These are phyloP conservation scores for Xestia rhomboidea DNA, from an alignment of 2,888 invertebrate genomes.

Conservation along the genomic window DNA sequence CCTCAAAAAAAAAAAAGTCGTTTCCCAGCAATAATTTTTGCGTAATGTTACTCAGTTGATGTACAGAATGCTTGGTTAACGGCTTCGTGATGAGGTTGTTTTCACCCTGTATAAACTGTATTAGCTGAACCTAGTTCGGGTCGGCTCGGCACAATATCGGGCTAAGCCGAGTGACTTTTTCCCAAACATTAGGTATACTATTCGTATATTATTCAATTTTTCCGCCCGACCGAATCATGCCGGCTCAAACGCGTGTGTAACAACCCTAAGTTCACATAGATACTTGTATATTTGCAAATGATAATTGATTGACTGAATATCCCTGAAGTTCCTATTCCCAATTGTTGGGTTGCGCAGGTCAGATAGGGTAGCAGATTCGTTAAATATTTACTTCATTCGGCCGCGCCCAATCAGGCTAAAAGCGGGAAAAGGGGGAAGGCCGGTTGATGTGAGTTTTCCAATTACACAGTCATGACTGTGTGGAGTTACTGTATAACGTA, in stretches of 20 bases:
- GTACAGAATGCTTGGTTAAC: no score
- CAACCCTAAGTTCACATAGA: neutral
- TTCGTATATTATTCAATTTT: neutral
- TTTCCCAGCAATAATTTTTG: no score
- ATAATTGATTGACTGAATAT: slow-evolving; percentile 8
- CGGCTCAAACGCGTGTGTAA: neutral
- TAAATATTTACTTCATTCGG: slow-evolving; percentile 24
- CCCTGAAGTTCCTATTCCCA: neutral
- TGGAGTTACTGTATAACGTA: no score
- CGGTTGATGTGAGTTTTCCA: neutral
- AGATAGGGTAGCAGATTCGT: slow-evolving; percentile 17
- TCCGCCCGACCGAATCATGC: neutral
- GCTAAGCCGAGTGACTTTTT: neutral
- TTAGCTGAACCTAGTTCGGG: neutral
- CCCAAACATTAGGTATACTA: no score
- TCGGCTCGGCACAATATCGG: neutral
- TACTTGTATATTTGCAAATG: slow-evolving; percentile 3
- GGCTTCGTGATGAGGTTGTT: no score
- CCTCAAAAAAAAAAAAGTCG: no score
- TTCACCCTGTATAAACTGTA: no score
- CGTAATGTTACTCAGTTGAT: no score
- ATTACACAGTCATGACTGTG: neutral
- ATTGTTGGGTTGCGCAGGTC: slow-evolving; percentile 20
- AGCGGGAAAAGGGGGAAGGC: neutral
- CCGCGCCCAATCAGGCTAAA: slow-evolving; percentile 24